Evolutionary conservation across 1,140 invertebrate species (phyloP), one percentile per base, ranked within the genome.

Genomic region (Drosophila serrata): DNA sequence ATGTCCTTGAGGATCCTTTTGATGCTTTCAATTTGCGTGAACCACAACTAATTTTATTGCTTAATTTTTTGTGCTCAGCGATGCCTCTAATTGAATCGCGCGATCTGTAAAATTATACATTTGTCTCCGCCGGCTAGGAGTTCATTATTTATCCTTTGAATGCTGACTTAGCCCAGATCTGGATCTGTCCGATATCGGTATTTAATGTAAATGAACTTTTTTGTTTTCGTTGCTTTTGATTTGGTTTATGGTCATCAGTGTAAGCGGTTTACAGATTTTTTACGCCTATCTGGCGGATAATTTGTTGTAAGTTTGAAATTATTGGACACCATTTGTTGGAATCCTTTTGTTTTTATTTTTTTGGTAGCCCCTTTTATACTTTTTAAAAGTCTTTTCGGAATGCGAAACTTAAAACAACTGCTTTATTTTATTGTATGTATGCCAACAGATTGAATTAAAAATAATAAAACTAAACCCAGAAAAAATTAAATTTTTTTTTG

Each of bases 31-130:
- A 82, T 84, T 80, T 75, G 74, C 86, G 82, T 92, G 90, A 92
- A 92, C 90, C 90, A 85, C 67, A 90, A 76, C 90, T 37, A 92
- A 92, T 92, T 92, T 92, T 92, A 92, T 92, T 92, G 90, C 90
- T 92, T 67, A 92, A 92, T 92, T 92, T 92, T 88, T 88, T 78
- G 69, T 79, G 56, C 62, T 43, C 73, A 51, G 62, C 69, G 48
- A 79, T 62, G 75, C 39, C 35, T 81, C 62, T 85, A 90, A 90
- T 90, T 90, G 81, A 90, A 87, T 69, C 63, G 74, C 78, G 75
- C 78, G 62, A 59, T 81, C 69, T 90, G 85, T 74, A 85, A 90
- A 85, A 90, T 90, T 90, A 81, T 19, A 90, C 86, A 90, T 90
- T 90, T 90, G 77, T 90, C 70, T 56, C 40, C 33, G 33, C 9